Evolutionary conservation across 2,888 invertebrate species (phyloP).

Genomic region (Podabrus alpinus): DNA sequence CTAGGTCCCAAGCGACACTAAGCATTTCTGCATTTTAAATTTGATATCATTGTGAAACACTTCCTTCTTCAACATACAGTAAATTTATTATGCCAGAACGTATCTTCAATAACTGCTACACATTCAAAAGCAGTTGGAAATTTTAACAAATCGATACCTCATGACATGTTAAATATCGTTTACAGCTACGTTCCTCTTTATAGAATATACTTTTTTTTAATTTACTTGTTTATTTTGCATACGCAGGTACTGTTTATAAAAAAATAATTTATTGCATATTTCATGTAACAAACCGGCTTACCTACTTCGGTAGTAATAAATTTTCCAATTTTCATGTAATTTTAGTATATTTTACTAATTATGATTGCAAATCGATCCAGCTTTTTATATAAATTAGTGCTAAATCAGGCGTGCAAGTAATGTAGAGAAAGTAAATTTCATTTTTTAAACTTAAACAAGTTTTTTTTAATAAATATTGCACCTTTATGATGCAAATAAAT

Average conservation of each 20-base stretch:
- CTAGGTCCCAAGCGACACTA: background rate
- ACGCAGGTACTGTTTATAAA: background rate
- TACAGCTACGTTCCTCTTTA: background rate
- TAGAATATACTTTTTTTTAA: background rate
- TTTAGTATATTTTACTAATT: background rate
- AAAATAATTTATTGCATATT: background rate
- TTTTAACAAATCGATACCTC: background rate
- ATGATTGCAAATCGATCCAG: background rate
- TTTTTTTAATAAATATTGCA: background rate
- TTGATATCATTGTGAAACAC: background rate
- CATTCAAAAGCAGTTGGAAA: background rate
- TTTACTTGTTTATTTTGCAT: background rate
- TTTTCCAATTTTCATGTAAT: background rate
- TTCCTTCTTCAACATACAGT: background rate
- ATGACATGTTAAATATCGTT: background rate
- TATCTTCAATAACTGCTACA: background rate
- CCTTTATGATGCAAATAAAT: background rate
- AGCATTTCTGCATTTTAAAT: background rate
- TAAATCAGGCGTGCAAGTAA: background rate
- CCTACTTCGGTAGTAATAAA: background rate
- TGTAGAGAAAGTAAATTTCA: background rate
- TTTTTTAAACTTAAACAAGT: background rate
- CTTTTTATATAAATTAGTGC: background rate
- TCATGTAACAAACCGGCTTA: background rate
- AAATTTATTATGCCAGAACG: background rate